These are phyloP conservation scores for Struthio camelus DNA, from an alignment of 2,113 vertebrate genomes.

Conservation along the genomic window DNA sequence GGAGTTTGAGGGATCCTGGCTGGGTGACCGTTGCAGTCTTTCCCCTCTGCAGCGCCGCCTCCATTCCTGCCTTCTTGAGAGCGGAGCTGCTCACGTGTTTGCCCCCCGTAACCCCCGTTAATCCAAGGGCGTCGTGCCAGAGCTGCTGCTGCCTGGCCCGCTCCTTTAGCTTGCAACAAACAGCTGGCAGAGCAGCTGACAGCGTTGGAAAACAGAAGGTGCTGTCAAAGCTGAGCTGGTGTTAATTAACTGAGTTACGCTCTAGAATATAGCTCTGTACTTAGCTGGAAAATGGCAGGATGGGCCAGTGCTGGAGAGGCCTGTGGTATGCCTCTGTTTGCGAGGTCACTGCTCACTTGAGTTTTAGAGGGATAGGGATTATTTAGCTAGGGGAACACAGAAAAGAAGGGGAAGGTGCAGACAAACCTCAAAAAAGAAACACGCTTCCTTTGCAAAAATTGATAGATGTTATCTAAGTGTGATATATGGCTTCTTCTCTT, in stretches of 20 bases:
- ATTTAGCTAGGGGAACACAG: background rate
- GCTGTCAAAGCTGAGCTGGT: conserved; percentile 1
- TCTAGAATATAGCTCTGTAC: background rate
- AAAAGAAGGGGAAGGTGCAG: background rate
- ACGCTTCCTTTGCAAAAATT: background rate
- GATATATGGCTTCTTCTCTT: background rate
- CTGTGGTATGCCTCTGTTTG: background rate
- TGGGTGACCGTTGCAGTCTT: background rate
- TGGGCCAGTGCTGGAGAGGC: background rate
- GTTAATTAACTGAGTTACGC: background rate
- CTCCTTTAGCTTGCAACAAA: background rate
- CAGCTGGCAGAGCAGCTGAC: conserved; percentile 18
- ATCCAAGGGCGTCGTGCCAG: background rate
- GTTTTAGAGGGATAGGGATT: background rate
- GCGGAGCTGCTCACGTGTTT: background rate
- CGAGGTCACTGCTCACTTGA: background rate
- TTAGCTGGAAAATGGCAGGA: background rate
- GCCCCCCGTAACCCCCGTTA: background rate
- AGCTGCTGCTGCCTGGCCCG: background rate
- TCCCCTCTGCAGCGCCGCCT: background rate
- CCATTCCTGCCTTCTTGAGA: background rate
- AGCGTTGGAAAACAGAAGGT: background rate
- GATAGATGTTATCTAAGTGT: background rate
- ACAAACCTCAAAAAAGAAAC: background rate
- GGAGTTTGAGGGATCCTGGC: background rate